Conservation (phyloP, 2,888 invertebrate genomes). For the Eilema griseolum region DNA sequence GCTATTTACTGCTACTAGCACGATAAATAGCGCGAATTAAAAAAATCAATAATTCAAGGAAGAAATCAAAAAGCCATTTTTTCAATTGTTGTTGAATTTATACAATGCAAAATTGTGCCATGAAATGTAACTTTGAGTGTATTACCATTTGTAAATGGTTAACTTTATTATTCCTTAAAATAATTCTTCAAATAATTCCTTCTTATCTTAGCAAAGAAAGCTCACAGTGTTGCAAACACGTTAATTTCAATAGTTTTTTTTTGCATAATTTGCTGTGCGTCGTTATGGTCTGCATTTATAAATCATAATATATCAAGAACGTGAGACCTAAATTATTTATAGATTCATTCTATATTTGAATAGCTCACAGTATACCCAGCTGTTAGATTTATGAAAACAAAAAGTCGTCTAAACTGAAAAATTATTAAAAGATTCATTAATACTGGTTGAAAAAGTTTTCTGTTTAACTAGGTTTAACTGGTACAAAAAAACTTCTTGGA, state of each 20-base stretch:
- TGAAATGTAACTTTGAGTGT: background rate
- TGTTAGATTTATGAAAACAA: background rate
- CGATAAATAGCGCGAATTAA: no score
- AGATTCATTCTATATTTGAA: background rate
- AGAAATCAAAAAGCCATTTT: no score
- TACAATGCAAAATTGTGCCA: no score
- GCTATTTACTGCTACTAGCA: no score
- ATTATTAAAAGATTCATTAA: slow-evolving; percentile 25
- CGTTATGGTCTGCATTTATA: background rate
- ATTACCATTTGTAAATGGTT: background rate
- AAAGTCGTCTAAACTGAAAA: slow-evolving; percentile 20
- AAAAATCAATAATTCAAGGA: no score
- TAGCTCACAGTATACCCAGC: background rate
- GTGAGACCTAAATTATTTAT: background rate
- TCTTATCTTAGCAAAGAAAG: background rate
- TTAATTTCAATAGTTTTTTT: background rate
- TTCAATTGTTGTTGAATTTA: no score
- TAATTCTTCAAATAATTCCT: background rate
- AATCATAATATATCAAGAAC: background rate
- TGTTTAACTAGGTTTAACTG: slow-evolving; percentile 38
- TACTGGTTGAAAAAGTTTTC: slow-evolving; percentile 29
- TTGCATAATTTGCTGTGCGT: background rate
- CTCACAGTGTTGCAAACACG: background rate
- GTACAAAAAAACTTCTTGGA: slow-evolving; percentile 40
- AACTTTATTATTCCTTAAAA: background rate